Evolutionary conservation across 2,888 invertebrate genomes (phyloP).

Genomic region (Drosophila villosipedis): DNA sequence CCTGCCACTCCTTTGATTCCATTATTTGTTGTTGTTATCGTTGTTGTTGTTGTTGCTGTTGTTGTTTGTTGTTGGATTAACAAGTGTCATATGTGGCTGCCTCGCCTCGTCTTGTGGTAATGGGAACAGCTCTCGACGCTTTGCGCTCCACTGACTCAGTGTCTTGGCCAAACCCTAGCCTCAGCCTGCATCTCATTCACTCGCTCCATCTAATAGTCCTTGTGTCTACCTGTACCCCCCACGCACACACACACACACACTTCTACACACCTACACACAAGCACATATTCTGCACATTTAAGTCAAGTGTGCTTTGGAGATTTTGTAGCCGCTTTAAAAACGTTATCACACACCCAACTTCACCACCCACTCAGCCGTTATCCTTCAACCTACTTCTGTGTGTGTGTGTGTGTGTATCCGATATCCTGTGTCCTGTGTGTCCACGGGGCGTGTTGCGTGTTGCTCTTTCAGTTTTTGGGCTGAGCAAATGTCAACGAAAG

Average conservation of each 20-base stretch:
- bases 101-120: constrained; percentile 45
- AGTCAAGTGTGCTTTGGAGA: constrained; percentile 81
- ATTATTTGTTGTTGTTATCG: constrained; percentile 10
- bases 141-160: constrained; percentile 52
- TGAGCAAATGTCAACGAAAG: constrained; percentile 78
- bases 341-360: background rate
- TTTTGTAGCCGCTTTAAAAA: constrained; percentile 78
- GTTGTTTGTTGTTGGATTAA: constrained; percentile 70
- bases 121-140: constrained; percentile 52
- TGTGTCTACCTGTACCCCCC: constrained; percentile 33
- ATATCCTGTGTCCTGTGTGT: background rate
- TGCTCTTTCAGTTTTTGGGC: constrained; percentile 50
- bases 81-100: constrained; percentile 78
- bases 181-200: constrained; percentile 12
- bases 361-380: background rate
- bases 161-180: background rate
- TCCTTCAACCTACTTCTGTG: background rate
- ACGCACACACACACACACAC: constrained; percentile 1
- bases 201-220: constrained; percentile 31
- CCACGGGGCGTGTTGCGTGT: constrained; percentile 44
- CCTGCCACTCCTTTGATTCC: constrained; percentile 4
- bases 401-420: background rate
- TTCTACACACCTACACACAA: constrained; percentile 37
- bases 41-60: constrained; percentile 28
- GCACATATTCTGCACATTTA: constrained; percentile 66